Percentiles rank a stretch among this genome's conserved stretches.
Evolutionary conservation across 2,113 vertebrate species (phyloP).

Genomic region (Toxotes chatareus): DNA sequence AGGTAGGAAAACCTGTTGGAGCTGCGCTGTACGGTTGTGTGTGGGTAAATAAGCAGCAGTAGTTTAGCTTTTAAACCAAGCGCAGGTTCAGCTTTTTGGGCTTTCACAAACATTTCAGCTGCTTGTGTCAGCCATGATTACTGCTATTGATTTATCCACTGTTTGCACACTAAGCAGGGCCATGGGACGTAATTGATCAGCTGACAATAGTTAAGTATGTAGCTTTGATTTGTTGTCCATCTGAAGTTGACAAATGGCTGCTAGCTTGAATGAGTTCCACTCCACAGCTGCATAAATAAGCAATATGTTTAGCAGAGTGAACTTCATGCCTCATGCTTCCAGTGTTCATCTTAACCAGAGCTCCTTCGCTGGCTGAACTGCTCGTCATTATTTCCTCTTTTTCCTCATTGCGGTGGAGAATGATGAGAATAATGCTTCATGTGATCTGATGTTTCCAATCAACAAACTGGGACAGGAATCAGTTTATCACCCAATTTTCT

Average conservation of each 20-base stretch:
- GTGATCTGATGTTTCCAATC: constrained; percentile 39
- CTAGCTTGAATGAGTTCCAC: not conserved
- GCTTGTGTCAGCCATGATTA: constrained; percentile 33
- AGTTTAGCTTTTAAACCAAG: not conserved
- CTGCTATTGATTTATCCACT: constrained; percentile 44
- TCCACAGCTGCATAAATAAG: not conserved
- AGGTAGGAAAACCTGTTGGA: not conserved
- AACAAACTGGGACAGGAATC: constrained; percentile 50
- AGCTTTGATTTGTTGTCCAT: constrained; percentile 55
- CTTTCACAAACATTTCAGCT: constrained; percentile 22
- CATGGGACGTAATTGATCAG: constrained; percentile 47
- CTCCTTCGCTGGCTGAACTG: not conserved
- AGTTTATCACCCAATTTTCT: constrained; percentile 54
- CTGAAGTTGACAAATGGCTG: constrained; percentile 24
- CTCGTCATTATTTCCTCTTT: not conserved
- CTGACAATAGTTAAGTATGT: constrained; percentile 22
- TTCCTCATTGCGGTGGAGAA: constrained; percentile 12
- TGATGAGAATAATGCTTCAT: not conserved
- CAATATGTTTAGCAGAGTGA: not conserved
- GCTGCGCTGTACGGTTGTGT: not conserved
- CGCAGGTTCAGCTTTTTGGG: not conserved
- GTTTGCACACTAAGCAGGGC: constrained; percentile 22
- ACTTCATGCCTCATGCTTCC: not conserved
- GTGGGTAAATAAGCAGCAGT: not conserved
- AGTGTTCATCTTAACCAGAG: not conserved